These are phyloP conservation scores for Anodontia alba DNA, from an alignment of 2,888 invertebrate genomes.

Conservation along the genomic window DNA sequence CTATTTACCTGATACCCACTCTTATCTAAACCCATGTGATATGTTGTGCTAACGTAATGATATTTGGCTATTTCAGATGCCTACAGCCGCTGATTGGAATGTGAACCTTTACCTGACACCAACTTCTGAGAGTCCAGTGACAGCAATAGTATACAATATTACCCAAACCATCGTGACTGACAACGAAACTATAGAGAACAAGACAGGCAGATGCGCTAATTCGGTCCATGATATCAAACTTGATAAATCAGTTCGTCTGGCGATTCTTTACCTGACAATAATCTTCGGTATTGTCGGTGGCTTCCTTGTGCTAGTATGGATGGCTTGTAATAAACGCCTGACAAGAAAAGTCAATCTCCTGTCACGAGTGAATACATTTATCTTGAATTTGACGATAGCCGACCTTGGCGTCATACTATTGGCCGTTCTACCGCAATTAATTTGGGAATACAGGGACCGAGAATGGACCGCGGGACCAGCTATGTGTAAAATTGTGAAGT, in stretches of 20 bases:
- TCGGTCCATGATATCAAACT: slow-evolving; percentile 78
- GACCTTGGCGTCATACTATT: slow-evolving; percentile 82
- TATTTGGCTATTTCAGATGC: slow-evolving; percentile 11
- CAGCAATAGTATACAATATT: not conserved
- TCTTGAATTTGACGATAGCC: slow-evolving; percentile 82
- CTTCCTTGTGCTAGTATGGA: slow-evolving; percentile 79
- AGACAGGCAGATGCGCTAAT: slow-evolving; percentile 22
- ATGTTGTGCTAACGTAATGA: too few relatives aligned
- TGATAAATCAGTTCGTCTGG: slow-evolving; percentile 70
- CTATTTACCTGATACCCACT: too few relatives aligned
- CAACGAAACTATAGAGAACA: slow-evolving; percentile 6
- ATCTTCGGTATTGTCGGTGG: slow-evolving; percentile 78
- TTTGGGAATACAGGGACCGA: slow-evolving; percentile 81
- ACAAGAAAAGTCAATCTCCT: slow-evolving; percentile 79
- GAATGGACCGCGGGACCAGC: slow-evolving; percentile 82
- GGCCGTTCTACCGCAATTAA: slow-evolving; percentile 81
- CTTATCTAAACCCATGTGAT: too few relatives aligned
- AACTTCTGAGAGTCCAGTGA: not conserved
- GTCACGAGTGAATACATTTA: slow-evolving; percentile 81
- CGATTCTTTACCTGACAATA: slow-evolving; percentile 76
- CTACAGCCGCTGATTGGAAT: not conserved
- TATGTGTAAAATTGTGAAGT: slow-evolving; percentile 83
- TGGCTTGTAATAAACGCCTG: slow-evolving; percentile 74
- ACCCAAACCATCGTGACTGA: not conserved
- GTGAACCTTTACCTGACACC: not conserved